phyloP scores from a whole-genome alignment of 1,140 invertebrate genomes.

The Euwallacea fornicatus region DNA sequence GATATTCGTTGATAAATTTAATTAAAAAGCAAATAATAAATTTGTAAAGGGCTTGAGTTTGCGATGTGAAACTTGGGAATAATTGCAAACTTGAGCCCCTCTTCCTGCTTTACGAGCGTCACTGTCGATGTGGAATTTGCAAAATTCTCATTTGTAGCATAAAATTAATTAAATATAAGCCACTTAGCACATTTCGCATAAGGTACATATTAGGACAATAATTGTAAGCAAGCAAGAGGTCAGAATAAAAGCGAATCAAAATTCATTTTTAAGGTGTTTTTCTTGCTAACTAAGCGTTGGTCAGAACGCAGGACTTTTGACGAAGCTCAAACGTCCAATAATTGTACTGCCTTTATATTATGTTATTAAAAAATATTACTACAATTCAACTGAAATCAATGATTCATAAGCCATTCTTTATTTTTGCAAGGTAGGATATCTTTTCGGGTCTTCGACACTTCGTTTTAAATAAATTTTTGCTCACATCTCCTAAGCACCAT shows the following conservation, averaged over 20 bases:
- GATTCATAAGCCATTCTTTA: background rate
- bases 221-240: conserved; percentile 14
- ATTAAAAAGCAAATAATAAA: conserved; percentile 13
- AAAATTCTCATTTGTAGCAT: conserved; percentile 29
- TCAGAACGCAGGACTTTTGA: too few species aligned
- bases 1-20: conserved; percentile 33
- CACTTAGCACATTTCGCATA: conserved; percentile 13
- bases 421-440: background rate
- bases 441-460: too few species aligned
- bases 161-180: conserved; percentile 13
- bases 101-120: background rate
- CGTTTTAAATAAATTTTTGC: too few species aligned
- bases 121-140: conserved; percentile 30
- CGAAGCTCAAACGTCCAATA: too few species aligned
- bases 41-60: conserved; percentile 1
- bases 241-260: background rate
- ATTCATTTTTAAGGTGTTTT: too few species aligned
- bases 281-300: too few species aligned
- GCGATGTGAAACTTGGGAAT: background rate
- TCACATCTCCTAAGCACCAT: too few species aligned
- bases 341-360: too few species aligned
- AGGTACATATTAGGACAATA: conserved; percentile 31
- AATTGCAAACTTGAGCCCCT: background rate
- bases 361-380: background rate
- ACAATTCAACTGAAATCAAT: background rate